phyloP scores from a whole-genome alignment of 2,113 vertebrate genomes.

The Tetrax tetrax region DNA sequence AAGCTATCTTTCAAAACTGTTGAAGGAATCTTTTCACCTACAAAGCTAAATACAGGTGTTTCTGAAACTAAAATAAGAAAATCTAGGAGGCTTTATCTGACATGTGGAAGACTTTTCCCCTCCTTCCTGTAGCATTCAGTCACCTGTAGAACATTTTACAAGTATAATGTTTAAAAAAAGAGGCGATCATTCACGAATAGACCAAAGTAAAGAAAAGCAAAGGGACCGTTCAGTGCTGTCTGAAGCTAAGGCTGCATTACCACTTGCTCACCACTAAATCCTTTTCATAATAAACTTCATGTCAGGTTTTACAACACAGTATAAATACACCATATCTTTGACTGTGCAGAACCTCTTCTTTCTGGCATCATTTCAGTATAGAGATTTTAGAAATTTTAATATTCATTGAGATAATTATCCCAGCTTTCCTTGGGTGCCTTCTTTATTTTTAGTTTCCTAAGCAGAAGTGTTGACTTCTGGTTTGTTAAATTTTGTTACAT shows the following conservation, averaged over 20 bases:
- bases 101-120: fast-evolving
- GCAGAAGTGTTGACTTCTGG: constrained; percentile 25
- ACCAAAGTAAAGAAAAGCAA: not conserved
- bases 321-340: not conserved
- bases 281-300: not conserved
- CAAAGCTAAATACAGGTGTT: not conserved
- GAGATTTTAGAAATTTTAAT: not conserved
- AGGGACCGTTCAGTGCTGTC: not conserved
- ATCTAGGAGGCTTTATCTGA: not conserved
- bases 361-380: not conserved
- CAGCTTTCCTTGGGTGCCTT: not conserved
- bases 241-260: not conserved
- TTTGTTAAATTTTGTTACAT: constrained; percentile 60
- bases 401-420: not conserved
- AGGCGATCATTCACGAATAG: not conserved
- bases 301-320: not conserved
- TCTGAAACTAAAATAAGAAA: not conserved
- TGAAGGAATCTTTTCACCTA: not conserved
- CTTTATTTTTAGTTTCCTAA: constrained; percentile 30
- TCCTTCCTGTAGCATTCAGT: not conserved
- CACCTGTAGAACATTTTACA: not conserved
- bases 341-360: not conserved
- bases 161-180: not conserved
- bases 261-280: not conserved
- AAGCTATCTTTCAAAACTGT: not conserved